A percentile compares a stretch with the other conserved stretches of the same genome.
These are phyloP conservation scores for Apodemia mormo DNA, from an alignment of 2,888 invertebrate genomes.

Conservation along the genomic window DNA sequence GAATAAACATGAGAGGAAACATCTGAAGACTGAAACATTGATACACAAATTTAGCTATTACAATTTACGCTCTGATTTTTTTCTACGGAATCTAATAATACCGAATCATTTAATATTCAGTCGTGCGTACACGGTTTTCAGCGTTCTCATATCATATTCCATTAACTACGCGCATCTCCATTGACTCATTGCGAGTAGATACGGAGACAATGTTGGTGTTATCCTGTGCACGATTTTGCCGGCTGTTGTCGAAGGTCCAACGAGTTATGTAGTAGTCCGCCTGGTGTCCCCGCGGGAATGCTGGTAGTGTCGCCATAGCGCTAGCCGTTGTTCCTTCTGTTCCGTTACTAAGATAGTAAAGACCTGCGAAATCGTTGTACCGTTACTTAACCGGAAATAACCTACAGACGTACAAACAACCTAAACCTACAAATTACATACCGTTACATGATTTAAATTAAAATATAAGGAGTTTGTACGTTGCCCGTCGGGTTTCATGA, in stretches of 20 bases:
- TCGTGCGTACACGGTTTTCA: neutral
- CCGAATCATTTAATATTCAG: neutral
- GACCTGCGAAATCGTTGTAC: conserved; percentile 19
- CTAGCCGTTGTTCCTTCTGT: conserved; percentile 43
- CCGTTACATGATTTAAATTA: too few species aligned
- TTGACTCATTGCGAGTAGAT: conserved; percentile 18
- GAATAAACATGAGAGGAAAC: neutral
- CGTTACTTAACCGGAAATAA: neutral
- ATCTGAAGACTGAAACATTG: neutral
- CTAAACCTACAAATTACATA: too few species aligned
- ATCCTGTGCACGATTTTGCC: conserved; percentile 34
- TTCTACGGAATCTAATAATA: neutral
- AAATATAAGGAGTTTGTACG: too few species aligned
- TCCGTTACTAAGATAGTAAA: conserved; percentile 44
- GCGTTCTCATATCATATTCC: neutral
- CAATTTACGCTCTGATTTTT: neutral
- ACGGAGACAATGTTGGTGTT: conserved; percentile 7
- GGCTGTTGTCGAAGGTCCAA: conserved; percentile 57
- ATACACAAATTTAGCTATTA: neutral
- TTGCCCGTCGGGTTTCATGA: too few species aligned
- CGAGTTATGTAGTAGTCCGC: conserved; percentile 46
- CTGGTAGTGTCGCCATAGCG: conserved; percentile 26
- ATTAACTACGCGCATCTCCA: conserved; percentile 27
- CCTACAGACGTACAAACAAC: too few species aligned
- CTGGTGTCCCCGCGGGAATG: conserved; percentile 36